Percentiles rank a stretch among this genome's conserved stretches.
Conservation (phyloP, 2,113 vertebrate species). For the Pelvicachromis taeniatus region DNA sequence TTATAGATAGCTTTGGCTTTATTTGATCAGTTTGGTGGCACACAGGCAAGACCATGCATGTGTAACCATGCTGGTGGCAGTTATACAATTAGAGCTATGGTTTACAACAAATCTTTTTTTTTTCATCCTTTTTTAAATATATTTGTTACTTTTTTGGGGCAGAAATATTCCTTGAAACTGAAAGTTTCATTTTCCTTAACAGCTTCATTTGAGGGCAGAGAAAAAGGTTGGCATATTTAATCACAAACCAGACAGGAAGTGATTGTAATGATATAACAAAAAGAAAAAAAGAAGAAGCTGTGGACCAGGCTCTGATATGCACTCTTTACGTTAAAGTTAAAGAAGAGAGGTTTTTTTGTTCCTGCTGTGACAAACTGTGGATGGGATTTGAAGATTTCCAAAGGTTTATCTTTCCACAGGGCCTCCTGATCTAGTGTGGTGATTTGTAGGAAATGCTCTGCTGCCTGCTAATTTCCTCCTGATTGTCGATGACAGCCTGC, state of each 20-base stretch:
- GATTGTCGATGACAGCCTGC: slow-evolving; percentile 22
- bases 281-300: background rate
- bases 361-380: background rate
- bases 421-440: slow-evolving; percentile 2
- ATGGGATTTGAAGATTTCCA: background rate
- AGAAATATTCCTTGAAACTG: background rate
- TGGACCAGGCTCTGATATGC: background rate
- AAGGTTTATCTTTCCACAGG: background rate
- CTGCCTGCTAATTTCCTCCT: slow-evolving; percentile 31
- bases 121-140: background rate
- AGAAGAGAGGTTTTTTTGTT: background rate
- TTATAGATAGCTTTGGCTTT: slow-evolving; percentile 70
- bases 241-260: background rate
- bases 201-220: background rate
- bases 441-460: slow-evolving; percentile 19
- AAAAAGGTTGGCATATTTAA: background rate
- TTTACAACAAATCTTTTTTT: background rate
- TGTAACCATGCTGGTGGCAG: background rate
- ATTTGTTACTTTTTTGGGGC: background rate
- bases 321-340: background rate
- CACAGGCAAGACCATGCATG: background rate
- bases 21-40: slow-evolving; percentile 56
- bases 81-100: background rate
- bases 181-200: background rate
- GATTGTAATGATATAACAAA: background rate